A percentile compares a stretch with the other conserved stretches of the same genome.
phyloP scores from a whole-genome alignment of 1,140 invertebrate species.

The Hesperophylax magnus region DNA sequence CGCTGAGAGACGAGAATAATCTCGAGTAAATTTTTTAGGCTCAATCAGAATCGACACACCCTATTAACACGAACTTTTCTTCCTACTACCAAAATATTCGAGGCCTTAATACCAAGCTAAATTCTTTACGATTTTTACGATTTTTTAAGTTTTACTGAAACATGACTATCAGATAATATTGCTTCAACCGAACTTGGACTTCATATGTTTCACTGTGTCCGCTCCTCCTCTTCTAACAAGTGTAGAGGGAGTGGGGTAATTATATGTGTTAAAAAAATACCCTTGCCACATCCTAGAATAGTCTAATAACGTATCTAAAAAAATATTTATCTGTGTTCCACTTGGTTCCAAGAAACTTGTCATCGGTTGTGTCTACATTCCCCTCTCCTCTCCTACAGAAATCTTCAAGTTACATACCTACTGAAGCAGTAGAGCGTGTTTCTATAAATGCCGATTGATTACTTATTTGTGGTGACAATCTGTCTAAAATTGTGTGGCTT shows the following conservation, averaged over 20 bases:
- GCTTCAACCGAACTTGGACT: too few relatives aligned
- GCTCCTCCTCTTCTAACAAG: background rate
- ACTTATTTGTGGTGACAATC: background rate
- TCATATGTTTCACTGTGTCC: background rate
- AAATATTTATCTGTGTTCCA: background rate
- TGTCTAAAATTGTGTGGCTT: too few relatives aligned
- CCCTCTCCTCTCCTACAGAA: background rate
- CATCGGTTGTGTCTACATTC: background rate
- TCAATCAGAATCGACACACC: background rate
- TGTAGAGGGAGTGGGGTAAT: background rate
- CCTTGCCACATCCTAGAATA: background rate
- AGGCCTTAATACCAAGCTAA: background rate
- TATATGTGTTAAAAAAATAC: background rate
- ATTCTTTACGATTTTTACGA: background rate
- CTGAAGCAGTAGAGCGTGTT: background rate
- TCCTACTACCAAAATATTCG: conserved; percentile 11
- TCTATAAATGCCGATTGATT: background rate
- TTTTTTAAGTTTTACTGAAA: background rate
- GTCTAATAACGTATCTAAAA: background rate
- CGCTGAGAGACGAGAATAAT: background rate
- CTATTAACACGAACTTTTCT: background rate
- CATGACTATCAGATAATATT: background rate
- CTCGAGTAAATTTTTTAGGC: too few relatives aligned
- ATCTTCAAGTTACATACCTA: background rate
- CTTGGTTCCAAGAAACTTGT: background rate